These are phyloP conservation scores for Teleogryllus oceanicus DNA, from an alignment of 2,888 invertebrate genomes.

Conservation along the genomic window DNA sequence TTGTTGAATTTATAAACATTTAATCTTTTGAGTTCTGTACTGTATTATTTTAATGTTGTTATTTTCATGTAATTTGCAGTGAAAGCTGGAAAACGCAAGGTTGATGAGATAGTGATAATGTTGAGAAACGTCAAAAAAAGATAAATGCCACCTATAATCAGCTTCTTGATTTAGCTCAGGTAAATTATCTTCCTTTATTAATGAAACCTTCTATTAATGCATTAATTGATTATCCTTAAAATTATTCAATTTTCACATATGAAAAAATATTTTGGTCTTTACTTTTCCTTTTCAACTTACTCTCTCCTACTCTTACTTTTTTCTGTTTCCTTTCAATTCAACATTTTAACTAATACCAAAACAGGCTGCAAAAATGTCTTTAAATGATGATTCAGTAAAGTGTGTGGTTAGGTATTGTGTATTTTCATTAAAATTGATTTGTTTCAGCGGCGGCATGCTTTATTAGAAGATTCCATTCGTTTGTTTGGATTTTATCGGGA, in stretches of 20 bases:
- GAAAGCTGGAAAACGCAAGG: constrained; percentile 43
- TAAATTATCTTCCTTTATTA: constrained; percentile 40
- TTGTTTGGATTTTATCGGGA: constrained; percentile 92
- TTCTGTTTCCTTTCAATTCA: constrained; percentile 4
- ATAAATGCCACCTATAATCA: constrained; percentile 80
- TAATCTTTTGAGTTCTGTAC: background rate
- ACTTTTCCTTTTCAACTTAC: background rate
- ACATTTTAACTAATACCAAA: too few relatives aligned
- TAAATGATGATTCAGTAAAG: background rate
- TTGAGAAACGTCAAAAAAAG: constrained; percentile 72
- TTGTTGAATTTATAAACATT: background rate
- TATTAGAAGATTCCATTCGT: constrained; percentile 87
- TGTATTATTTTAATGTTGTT: background rate
- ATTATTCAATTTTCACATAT: too few relatives aligned
- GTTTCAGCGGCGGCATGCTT: constrained; percentile 66
- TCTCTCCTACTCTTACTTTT: too few relatives aligned
- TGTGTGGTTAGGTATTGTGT: background rate
- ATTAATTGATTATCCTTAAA: too few relatives aligned
- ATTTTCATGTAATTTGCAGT: constrained; percentile 24
- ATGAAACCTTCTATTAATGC: background rate
- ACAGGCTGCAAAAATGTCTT: too few relatives aligned
- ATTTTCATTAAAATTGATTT: background rate
- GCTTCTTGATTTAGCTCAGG: constrained; percentile 70
- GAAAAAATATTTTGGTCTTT: background rate
- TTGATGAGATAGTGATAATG: constrained; percentile 66